Conservation (phyloP, 2,797 vertebrate genomes). For the Rhinophrynus dorsalis region DNA sequence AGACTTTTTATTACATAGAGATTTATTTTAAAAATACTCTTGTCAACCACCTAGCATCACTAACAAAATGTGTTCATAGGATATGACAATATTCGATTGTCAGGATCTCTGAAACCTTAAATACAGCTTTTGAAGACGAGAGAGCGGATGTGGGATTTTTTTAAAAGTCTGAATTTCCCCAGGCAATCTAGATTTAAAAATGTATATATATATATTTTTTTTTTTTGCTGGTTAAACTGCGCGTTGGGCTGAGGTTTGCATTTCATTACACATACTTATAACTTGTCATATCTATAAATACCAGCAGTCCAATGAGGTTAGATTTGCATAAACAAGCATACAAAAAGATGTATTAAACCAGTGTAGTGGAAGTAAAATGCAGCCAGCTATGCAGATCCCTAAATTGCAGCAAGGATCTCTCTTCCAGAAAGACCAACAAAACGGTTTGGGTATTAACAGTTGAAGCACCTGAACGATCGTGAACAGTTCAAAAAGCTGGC, state of each 20-base stretch:
- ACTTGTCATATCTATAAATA: constrained; percentile 40
- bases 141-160: constrained; percentile 53
- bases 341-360: constrained; percentile 52
- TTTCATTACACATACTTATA: constrained; percentile 26
- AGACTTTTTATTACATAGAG: constrained; percentile 46
- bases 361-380: constrained; percentile 44
- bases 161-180: constrained; percentile 46
- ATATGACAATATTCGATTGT: constrained; percentile 56
- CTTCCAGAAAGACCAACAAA: constrained; percentile 13
- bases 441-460: background rate
- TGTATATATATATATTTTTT: background rate
- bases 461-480: background rate
- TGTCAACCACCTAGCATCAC: constrained; percentile 59
- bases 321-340: constrained; percentile 55
- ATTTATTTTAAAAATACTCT: constrained; percentile 63
- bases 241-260: constrained; percentile 23
- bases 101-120: constrained; percentile 58
- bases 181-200: constrained; percentile 32
- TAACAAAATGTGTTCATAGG: constrained; percentile 59
- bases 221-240: constrained; percentile 45
- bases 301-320: constrained; percentile 45
- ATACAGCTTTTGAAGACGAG: constrained; percentile 50
- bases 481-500: background rate
- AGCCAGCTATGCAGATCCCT: constrained; percentile 5
- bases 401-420: background rate